Base-by-base conservation (phyloP, 2,797 vertebrate genomes). In the Chelonia mydas region DNA sequence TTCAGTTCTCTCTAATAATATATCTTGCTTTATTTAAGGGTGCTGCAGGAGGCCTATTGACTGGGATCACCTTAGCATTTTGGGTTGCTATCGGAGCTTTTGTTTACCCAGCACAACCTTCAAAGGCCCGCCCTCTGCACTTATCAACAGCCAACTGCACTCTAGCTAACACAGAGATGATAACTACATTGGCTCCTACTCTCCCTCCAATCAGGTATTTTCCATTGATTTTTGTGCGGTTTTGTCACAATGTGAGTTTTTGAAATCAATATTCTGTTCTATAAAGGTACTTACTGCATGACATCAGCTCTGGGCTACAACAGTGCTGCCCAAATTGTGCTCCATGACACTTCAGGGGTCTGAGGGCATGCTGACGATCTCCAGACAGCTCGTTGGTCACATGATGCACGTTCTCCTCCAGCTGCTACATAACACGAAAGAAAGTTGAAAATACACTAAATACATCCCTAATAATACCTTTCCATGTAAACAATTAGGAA, bases 51-150 rank as follows among this genome's bases (percentile, higher is more conserved):
- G 99, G 99, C 55, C 97, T 99, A 49, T 27, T 98, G 1, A 92
- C 96, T 49, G 99, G 98, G 94, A 97, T 99, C 86, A 80, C 41
- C 53, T 85, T 99, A 87, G 98, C 98, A 23, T 98, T 98, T 94
- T 99, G 98, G 98, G 96, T 96, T 19, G 98, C 97, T 3, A 97
- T 98, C 0, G 98, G 98, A 47, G 98, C 98, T 15, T 99, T 99
- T 88, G 82, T 99, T 74, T 98, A 98, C 87, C 98, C 98, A 19
- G 98, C 98, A 12, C 98, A 95, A 41, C 68, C 83, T 1, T 78
- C 92, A 21, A 98, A 98, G 97, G 98, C 98, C 11, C 91, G 94
- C 54, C 98, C 98, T 27, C 97, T 99, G 90, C 86, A 94, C 3
- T 98, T 99, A 72, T 98, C 95, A 0, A 98, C 96, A 76, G 96